phyloP scores from a whole-genome alignment of 2,113 vertebrate genomes.

The Pangasianodon gigas region DNA sequence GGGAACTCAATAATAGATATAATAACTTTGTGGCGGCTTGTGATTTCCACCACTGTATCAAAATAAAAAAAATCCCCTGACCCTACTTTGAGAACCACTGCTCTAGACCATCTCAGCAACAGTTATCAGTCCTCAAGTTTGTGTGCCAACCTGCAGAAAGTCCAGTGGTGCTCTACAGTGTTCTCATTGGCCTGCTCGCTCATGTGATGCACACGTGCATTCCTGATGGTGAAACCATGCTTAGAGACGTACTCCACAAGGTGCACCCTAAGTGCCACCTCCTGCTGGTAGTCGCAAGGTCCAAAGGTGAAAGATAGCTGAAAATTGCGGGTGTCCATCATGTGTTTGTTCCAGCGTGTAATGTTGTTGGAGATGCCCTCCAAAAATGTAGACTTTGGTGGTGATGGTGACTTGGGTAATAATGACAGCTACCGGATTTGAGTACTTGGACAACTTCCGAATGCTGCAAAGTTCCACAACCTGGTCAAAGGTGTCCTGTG shows the following conservation, averaged over 20 bases:
- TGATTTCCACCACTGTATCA: no score
- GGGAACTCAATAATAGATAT: no score
- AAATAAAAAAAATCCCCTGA: not conserved
- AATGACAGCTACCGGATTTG: slow-evolving; percentile 95
- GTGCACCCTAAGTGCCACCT: slow-evolving; percentile 91
- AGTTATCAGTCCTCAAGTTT: slow-evolving; percentile 85
- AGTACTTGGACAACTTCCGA: slow-evolving; percentile 96
- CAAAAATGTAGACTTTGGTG: slow-evolving; percentile 90
- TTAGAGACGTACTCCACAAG: slow-evolving; percentile 99
- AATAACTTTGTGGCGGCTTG: no score
- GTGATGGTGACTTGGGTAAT: slow-evolving; percentile 97
- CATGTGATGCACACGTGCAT: slow-evolving; percentile 97
- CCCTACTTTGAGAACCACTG: not conserved
- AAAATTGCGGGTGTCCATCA: slow-evolving; percentile 99
- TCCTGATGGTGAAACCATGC: slow-evolving; percentile 94
- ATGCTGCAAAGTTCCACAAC: slow-evolving; percentile 97
- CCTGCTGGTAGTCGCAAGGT: slow-evolving; percentile 97
- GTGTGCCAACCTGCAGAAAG: slow-evolving; percentile 91
- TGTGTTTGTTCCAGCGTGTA: slow-evolving; percentile 98
- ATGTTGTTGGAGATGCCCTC: slow-evolving; percentile 96
- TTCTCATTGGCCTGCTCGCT: slow-evolving; percentile 97
- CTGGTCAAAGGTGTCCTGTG: slow-evolving; percentile 93
- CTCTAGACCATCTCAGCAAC: not conserved
- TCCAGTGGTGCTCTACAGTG: slow-evolving; percentile 99
- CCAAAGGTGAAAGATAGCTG: slow-evolving; percentile 98